phyloP scores from a whole-genome alignment of 2,888 invertebrate species.

The Teleiodes luculella region DNA sequence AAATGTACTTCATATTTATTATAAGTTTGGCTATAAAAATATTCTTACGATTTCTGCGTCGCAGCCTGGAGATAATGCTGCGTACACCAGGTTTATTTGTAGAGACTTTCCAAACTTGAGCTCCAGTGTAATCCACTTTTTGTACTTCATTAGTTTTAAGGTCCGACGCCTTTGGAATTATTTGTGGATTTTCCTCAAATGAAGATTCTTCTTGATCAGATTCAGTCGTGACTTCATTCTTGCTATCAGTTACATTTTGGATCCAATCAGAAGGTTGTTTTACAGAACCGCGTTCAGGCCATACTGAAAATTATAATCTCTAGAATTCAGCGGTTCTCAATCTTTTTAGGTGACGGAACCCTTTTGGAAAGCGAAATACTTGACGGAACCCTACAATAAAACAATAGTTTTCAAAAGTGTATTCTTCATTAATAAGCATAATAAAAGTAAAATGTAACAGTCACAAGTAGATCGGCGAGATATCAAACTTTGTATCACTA shows the following conservation, averaged over 20 bases:
- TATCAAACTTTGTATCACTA: no score
- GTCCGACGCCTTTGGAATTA: slow-evolving; percentile 29
- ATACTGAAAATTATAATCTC: slow-evolving; percentile 31
- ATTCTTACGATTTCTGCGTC: slow-evolving; percentile 60
- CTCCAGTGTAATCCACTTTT: slow-evolving; percentile 83
- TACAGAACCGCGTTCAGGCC: slow-evolving; percentile 54
- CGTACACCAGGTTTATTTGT: slow-evolving; percentile 69
- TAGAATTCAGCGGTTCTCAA: no score
- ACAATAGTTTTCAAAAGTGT: no score
- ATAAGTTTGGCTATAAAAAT: not conserved
- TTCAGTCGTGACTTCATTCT: slow-evolving; percentile 23
- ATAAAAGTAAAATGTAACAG: no score
- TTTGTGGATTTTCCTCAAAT: slow-evolving; percentile 23
- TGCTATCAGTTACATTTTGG: slow-evolving; percentile 16
- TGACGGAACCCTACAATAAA: no score
- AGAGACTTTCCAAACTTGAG: slow-evolving; percentile 86
- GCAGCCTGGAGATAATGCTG: slow-evolving; percentile 46
- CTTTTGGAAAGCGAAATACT: no score
- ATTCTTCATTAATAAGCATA: no score
- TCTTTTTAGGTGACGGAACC: no score
- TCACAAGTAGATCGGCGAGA: no score
- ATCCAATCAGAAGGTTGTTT: slow-evolving; percentile 47
- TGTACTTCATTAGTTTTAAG: slow-evolving; percentile 33
- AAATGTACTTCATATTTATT: not conserved
- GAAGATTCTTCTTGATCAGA: slow-evolving; percentile 21